Evolutionary conservation across 2,797 vertebrate genomes (phyloP), one percentile per base, ranked within the genome.

Genomic region (Sorex maritimensis): DNA sequence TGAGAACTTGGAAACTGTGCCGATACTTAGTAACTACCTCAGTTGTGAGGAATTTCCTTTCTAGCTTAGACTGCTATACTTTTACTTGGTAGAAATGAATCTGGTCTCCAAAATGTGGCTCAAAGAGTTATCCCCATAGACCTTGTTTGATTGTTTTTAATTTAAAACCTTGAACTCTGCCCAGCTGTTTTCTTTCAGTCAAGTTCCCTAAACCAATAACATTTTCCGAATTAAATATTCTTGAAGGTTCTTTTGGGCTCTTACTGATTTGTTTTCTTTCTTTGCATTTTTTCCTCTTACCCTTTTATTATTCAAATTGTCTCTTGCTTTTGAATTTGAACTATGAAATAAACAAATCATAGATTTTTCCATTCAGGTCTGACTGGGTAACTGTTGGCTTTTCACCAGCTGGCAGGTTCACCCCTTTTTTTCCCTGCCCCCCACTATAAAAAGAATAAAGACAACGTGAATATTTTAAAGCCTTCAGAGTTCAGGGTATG

Each of bases 41-140:
- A 98, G 97, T 97, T 97, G 97, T 98, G 97, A 98, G 98, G 98
- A 98, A 98, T 98, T 98, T 98, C 97, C 98, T 98, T 98, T 98
- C 96, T 98, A 97, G 97, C 97, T 98, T 97, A 97, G 96, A 97
- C 96, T 96, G 94, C 96, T 98, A 94, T 98, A 97, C 97, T 97
- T 97, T 97, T 96, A 98, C 97, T 97, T 97, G 96, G 97, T 98
- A 98, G 97, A 98, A 98, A 97, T 96, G 96, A 97, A 98, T 98
- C 97, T 98, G 95, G 95, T 97, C 97, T 98, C 97, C 94, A 97
- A 95, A 97, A 97, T 97, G 92, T 96, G 96, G 97, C 97, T 97
- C 97, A 97, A 97, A 97, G 95, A 98, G 97, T 97, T 98, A 97
- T 98, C 97, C 98, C 97, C 96, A 55, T 96, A 98, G 98, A 98